A percentile compares a stretch with the other conserved stretches of the same genome.
Evolutionary conservation across 2,113 vertebrate species (phyloP).

Genomic region (Mastomys coucha): DNA sequence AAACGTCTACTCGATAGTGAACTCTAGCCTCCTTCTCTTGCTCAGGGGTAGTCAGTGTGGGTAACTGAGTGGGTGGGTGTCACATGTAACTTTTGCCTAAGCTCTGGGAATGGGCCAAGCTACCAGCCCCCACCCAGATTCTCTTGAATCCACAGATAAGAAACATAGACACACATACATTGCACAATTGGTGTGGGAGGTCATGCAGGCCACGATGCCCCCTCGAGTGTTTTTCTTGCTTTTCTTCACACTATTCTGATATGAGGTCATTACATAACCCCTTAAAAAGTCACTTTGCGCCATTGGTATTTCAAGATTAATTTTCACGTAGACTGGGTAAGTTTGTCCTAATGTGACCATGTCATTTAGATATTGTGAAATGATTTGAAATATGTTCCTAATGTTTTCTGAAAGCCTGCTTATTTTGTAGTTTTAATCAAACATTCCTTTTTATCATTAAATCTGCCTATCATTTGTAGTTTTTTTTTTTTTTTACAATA

Average conservation of each 20-base stretch:
- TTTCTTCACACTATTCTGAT: conserved; percentile 91
- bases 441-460: conserved; percentile 93
- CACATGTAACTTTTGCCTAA: no score
- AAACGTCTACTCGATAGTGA: conserved; percentile 94
- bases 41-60: conserved; percentile 88
- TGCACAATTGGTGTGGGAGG: conserved; percentile 74
- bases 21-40: conserved; percentile 93
- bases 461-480: conserved; percentile 89
- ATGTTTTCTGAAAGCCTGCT: conserved; percentile 90
- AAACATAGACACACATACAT: no score
- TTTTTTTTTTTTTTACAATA: conserved; percentile 89
- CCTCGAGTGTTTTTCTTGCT: conserved; percentile 90
- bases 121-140: no score
- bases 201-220: conserved; percentile 91
- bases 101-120: rapidly evolving
- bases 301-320: conserved; percentile 90
- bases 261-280: conserved; percentile 90
- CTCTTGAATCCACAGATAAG: no score
- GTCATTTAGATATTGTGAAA: conserved; percentile 92
- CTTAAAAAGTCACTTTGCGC: conserved; percentile 89
- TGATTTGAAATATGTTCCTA: conserved; percentile 93
- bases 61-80: conserved; percentile 72
- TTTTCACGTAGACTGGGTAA: conserved; percentile 92
- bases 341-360: conserved; percentile 88
- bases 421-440: conserved; percentile 91